Percentiles rank a stretch among this genome's conserved stretches.
phyloP scores from a whole-genome alignment of 1,140 invertebrate genomes.

The Heliconius hewitsoni region DNA sequence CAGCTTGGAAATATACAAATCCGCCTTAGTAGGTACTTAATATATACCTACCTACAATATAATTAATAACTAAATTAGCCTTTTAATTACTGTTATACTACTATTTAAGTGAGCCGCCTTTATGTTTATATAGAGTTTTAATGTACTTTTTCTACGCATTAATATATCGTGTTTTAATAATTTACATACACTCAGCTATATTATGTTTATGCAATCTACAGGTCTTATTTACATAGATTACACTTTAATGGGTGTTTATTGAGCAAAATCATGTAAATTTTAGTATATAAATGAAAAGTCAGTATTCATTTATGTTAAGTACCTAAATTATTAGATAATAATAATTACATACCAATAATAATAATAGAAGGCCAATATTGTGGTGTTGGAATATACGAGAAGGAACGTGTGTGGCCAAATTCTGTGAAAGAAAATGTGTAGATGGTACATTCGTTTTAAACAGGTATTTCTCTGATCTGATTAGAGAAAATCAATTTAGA shows the following conservation, averaged over 20 bases:
- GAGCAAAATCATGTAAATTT: not conserved
- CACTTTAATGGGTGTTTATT: not conserved
- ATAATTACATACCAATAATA: too few species aligned
- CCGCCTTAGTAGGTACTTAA: not conserved
- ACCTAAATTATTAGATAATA: too few species aligned
- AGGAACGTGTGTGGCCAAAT: too few species aligned
- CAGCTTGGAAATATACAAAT: too few species aligned
- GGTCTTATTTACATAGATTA: not conserved
- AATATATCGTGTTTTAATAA: not conserved
- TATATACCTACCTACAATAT: not conserved
- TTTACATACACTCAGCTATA: not conserved
- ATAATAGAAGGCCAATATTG: too few species aligned
- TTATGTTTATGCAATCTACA: not conserved
- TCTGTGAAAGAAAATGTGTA: too few species aligned
- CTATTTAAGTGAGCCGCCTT: slow-evolving; percentile 4
- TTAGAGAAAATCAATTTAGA: too few species aligned
- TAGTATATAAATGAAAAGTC: not conserved
- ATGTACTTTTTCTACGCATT: not conserved
- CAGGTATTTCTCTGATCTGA: too few species aligned
- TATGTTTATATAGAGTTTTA: slow-evolving; percentile 4
- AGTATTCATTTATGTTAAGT: not conserved
- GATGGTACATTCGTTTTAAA: too few species aligned
- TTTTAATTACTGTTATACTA: not conserved
- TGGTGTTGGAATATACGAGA: too few species aligned
- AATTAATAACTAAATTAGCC: slow-evolving; percentile 8